Evolutionary conservation across 1,140 invertebrate genomes (phyloP).

Genomic region (Arion vulgaris): DNA sequence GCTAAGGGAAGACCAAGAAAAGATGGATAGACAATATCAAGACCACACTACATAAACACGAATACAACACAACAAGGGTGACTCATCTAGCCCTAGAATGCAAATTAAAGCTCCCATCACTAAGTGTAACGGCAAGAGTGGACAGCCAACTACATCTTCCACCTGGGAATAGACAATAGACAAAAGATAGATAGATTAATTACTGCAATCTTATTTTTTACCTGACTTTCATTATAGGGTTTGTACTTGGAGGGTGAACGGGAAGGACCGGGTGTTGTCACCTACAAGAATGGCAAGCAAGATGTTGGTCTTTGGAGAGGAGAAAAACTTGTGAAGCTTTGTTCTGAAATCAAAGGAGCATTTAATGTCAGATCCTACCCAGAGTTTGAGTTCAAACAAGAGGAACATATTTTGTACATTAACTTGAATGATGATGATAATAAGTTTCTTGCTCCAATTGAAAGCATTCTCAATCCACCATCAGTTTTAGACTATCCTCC

Average conservation of each 20-base stretch:
- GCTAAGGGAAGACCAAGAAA: too few species aligned
- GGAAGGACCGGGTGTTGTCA: constrained; percentile 69
- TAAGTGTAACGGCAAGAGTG: too few species aligned
- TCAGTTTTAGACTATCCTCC: constrained; percentile 50
- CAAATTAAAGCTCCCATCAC: too few species aligned
- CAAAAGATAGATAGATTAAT: too few species aligned
- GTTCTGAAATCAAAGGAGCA: constrained; percentile 50
- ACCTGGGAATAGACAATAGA: too few species aligned
- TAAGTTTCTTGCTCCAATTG: constrained; percentile 19
- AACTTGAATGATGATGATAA: constrained; percentile 8
- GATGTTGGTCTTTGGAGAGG: constrained; percentile 71
- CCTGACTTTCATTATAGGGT: constrained; percentile 61
- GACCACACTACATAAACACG: too few species aligned
- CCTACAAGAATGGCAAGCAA: constrained; percentile 64
- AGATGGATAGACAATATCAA: too few species aligned
- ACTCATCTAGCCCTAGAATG: too few species aligned
- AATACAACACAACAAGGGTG: too few species aligned
- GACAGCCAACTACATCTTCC: too few species aligned
- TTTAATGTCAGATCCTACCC: constrained; percentile 65
- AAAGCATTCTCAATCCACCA: constrained; percentile 43
- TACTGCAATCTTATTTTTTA: too few species aligned
- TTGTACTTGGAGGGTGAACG: constrained; percentile 70
- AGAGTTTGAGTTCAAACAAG: constrained; percentile 63
- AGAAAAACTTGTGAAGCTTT: constrained; percentile 67
- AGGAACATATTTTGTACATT: constrained; percentile 60